phyloP scores from a whole-genome alignment of 2,888 invertebrate genomes.

The Agrypnus murinus region DNA sequence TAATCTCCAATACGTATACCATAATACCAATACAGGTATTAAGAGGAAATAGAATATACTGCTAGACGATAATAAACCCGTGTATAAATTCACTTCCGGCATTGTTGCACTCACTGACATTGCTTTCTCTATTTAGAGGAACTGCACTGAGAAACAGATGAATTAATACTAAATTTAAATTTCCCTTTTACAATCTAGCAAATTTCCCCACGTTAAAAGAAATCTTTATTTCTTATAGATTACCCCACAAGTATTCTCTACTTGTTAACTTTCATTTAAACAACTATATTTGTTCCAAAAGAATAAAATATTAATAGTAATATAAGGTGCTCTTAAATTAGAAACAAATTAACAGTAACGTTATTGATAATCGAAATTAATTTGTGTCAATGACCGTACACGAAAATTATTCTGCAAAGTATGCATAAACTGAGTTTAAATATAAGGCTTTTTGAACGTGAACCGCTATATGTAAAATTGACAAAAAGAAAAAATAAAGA shows the following conservation, averaged over 20 bases:
- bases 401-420: too few relatives aligned
- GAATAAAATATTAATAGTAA: too few relatives aligned
- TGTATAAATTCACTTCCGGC: constrained; percentile 54
- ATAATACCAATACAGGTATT: constrained; percentile 79
- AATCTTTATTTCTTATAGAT: not conserved
- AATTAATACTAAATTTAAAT: constrained; percentile 31
- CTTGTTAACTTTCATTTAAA: not conserved
- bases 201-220: constrained; percentile 10
- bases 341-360: too few relatives aligned
- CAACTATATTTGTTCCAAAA: too few relatives aligned
- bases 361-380: too few relatives aligned
- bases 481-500: too few relatives aligned
- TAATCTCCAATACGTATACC: constrained; percentile 84
- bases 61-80: constrained; percentile 71
- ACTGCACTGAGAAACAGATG: constrained; percentile 18
- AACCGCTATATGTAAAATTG: too few relatives aligned
- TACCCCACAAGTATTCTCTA: not conserved
- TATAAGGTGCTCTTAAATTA: too few relatives aligned
- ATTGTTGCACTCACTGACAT: constrained; percentile 62
- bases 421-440: too few relatives aligned
- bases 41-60: constrained; percentile 83
- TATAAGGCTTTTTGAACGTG: too few relatives aligned
- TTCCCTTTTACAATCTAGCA: constrained; percentile 32
- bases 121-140: constrained; percentile 38
- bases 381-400: too few relatives aligned